Evolutionary conservation across 2,888 invertebrate species (phyloP), one percentile per base, ranked within the genome.

Genomic region (Archaeoteleia sp.): DNA sequence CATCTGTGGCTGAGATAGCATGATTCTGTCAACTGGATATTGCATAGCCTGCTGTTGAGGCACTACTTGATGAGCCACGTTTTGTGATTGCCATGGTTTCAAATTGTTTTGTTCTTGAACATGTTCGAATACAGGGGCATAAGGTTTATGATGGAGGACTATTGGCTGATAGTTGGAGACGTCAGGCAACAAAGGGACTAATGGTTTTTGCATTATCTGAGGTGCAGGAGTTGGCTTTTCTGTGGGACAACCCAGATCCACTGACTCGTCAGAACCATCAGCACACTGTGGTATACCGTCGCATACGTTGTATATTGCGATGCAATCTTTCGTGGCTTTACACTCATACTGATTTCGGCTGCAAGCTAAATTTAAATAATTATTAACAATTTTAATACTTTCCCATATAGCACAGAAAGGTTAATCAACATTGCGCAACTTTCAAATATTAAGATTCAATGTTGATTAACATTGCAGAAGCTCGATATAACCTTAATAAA

Each of bases 301-400:
- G 81, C 97, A 97, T 5, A 94, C 95, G 86, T 97, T 97, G 87
- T 97, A 97, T 76, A 96, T 90, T 3, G 96, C 97, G 78, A 97
- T 95, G 84, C 97, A 97, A 85, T 97, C 96, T 37, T 92, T 92
- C 34, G 93, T 93, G 63, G 89, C 90, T 72, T 92, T 91, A 81
- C 96, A 97, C 84, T 92, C 92, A 85, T 96, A 97, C 86, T 97
- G 95, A 86, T 93, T 94, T 67, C 92, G 90, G 75, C 92, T 93
- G 87, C 96, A 96, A 63, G 87, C 77, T 78, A 53, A 5, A 40
- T 60, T 34, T n/a, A 20, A 43, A 20, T 12, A 8, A 23, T 10
- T 3, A 17, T 29, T 43, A 20, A 10, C 10, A 30, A 29, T 14
- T 35, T 35, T 35, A 14, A 2, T 3, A 12, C 13, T 25, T 29